phyloP scores from a whole-genome alignment of 2,113 vertebrate genomes.

The Anolis carolinensis region DNA sequence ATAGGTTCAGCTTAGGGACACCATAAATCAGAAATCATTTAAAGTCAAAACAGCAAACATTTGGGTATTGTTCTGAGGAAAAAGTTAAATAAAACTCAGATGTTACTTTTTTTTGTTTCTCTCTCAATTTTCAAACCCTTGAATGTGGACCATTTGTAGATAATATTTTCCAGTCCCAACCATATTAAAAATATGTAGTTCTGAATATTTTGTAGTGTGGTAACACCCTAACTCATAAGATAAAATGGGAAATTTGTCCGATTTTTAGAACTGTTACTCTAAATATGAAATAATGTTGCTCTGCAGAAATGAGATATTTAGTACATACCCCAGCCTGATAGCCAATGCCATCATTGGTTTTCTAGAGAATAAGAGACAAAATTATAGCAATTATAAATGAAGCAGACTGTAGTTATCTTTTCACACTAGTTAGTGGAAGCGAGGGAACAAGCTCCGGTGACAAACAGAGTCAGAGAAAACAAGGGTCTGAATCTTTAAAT shows the following conservation, averaged over 20 bases:
- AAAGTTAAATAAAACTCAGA: background rate
- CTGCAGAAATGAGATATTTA: background rate
- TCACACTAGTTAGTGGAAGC: background rate
- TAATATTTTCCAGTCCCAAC: background rate
- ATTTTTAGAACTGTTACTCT: background rate
- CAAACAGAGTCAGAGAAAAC: background rate
- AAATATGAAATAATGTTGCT: background rate
- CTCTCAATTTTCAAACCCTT: background rate
- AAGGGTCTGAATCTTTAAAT: too few relatives aligned
- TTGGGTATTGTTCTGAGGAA: background rate
- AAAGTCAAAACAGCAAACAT: too few relatives aligned
- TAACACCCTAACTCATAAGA: background rate
- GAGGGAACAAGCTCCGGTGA: background rate
- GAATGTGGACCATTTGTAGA: background rate
- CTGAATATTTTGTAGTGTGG: background rate
- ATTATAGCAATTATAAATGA: background rate
- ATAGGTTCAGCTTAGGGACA: too few relatives aligned
- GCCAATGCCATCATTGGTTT: constrained; percentile 39
- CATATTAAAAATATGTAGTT: background rate
- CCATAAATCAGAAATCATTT: too few relatives aligned
- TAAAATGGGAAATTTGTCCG: background rate
- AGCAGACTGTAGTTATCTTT: background rate
- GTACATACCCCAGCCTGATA: too few relatives aligned
- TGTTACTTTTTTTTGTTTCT: background rate
- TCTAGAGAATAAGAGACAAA: background rate